A percentile compares a stretch with the other conserved stretches of the same genome.
These are phyloP conservation scores for Rhopalosiphum nymphaeae DNA, from an alignment of 2,888 invertebrate species.

Conservation along the genomic window DNA sequence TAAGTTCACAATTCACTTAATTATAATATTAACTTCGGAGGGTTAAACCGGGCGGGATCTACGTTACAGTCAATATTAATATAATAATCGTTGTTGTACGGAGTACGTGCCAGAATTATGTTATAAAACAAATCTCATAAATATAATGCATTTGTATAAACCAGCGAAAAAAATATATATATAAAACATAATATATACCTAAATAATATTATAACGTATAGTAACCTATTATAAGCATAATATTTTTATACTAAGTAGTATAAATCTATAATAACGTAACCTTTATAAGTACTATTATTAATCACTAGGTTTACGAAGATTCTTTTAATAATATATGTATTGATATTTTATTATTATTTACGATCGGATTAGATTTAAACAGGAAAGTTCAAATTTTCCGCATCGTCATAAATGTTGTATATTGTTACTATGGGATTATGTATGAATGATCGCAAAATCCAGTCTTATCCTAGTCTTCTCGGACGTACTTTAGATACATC, in stretches of 20 bases:
- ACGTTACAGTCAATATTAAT: not conserved
- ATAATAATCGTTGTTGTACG: not conserved
- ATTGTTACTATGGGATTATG: not conserved
- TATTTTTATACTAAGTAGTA: no score
- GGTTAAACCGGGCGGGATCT: not conserved
- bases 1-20: not conserved
- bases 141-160: not conserved
- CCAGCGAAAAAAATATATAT: not conserved
- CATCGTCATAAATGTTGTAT: not conserved
- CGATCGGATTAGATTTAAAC: not conserved
- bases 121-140: not conserved
- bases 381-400: not conserved
- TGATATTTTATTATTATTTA: not conserved
- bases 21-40: not conserved
- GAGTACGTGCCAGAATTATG: not conserved
- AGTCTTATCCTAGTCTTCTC: not conserved
- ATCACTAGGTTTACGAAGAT: not conserved
- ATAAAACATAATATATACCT: no score
- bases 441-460: not conserved
- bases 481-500: no score
- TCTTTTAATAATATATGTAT: not conserved
- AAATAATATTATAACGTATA: no score
- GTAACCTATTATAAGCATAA: no score
- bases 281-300: not conserved
- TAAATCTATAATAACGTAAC: no score